These are phyloP conservation scores for Ectobius pallidus DNA, from an alignment of 2,888 invertebrate genomes.

Conservation along the genomic window DNA sequence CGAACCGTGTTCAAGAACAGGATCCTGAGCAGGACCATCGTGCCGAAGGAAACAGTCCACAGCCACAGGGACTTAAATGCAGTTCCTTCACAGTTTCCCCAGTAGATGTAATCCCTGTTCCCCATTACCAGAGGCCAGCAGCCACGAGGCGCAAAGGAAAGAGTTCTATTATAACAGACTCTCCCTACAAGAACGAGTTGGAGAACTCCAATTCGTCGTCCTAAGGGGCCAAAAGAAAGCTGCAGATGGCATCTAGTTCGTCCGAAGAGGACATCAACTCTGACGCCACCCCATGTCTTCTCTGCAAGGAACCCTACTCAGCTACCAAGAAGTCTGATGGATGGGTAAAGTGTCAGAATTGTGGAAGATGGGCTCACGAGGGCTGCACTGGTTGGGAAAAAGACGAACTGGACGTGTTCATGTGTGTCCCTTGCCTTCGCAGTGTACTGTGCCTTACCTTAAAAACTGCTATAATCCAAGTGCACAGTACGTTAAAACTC, in stretches of 20 bases:
- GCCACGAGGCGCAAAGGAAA: too few relatives aligned
- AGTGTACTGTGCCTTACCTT: too few relatives aligned
- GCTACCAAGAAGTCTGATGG: too few relatives aligned
- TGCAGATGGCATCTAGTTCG: too few relatives aligned
- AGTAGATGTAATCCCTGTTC: neutral
- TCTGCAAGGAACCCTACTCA: too few relatives aligned
- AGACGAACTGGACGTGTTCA: neutral
- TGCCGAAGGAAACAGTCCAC: neutral
- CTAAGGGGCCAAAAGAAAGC: neutral
- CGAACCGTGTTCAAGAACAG: neutral
- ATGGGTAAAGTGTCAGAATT: neutral
- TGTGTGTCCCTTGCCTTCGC: neutral
- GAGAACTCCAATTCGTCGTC: neutral
- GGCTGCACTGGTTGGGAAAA: neutral
- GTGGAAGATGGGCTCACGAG: neutral
- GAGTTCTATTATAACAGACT: neutral
- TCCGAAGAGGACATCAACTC: too few relatives aligned
- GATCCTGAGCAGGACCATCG: neutral
- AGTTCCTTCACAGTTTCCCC: neutral
- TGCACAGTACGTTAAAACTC: too few relatives aligned
- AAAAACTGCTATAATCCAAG: too few relatives aligned
- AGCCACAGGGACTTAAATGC: neutral
- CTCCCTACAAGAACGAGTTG: neutral
- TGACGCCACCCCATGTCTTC: too few relatives aligned
- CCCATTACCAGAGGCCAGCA: too few relatives aligned